Conservation (phyloP, 2,113 vertebrate species). For the Pelecanus crispus region DNA sequence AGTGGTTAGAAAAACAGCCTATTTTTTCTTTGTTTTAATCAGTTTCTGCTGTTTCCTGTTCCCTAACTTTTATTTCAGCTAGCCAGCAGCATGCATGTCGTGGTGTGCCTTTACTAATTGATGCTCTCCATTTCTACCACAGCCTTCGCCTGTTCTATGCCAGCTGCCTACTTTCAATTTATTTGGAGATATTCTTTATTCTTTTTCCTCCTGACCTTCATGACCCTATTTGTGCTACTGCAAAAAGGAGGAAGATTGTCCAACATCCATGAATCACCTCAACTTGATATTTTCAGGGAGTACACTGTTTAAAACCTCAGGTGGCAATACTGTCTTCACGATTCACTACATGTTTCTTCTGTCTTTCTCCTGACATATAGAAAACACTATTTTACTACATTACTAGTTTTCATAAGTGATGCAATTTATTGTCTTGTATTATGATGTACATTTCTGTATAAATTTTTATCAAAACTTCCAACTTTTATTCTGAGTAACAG, state of each 20-base stretch:
- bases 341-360: rapidly evolving
- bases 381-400: neutral
- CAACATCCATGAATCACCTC: neutral
- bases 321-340: neutral
- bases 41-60: neutral
- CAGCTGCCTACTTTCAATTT: slow-evolving; percentile 11
- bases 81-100: neutral
- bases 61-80: neutral
- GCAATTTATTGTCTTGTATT: neutral
- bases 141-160: neutral
- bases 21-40: neutral
- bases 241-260: neutral
- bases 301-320: neutral
- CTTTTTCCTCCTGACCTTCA: neutral
- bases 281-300: neutral
- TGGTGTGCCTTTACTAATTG: neutral
- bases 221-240: slow-evolving; percentile 8
- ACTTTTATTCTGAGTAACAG: neutral
- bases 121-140: neutral
- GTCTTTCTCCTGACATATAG: neutral
- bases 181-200: slow-evolving; percentile 3
- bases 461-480: neutral
- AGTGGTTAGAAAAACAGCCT: neutral
- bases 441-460: neutral
- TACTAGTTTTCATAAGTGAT: neutral